Base-by-base conservation (phyloP, 2,888 invertebrate species). In the Trichopoda pennipes region DNA sequence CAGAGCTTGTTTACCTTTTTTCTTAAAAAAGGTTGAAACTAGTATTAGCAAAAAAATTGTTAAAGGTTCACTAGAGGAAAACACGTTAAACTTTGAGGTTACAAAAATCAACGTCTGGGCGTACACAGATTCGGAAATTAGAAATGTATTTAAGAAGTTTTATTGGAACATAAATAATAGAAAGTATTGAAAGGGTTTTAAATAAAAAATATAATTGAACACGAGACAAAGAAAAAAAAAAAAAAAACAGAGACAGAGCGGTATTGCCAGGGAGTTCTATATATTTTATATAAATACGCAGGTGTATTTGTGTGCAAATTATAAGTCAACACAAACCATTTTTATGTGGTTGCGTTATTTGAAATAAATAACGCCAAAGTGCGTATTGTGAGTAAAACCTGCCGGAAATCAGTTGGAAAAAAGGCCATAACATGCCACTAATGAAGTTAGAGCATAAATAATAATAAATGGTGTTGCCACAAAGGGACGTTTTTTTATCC, bases 91-190 rank as follows among this genome's bases (percentile, higher is more conserved):
- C 66, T 66, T 60, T 8, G 12, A 42, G 72, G 53, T 60, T 51
- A 51, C 55, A 66, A 68, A 61, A 55, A 47, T 73, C 12, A n/a
- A n/a, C 55, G 66, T 73, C 79, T 73, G 73, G 72, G 38, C 56
- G 23, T 47, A 44, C 49, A 8, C 47, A 17, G 44, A 14, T 38
- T 16, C 44, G 68, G 66, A 79, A 61, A 79, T 79, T 79, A 73
- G 73, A 55, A 73, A 73, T 78, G 73, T 66, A 32, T 66, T 51
- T 17, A 72, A 42, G 32, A 73, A 79, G 72, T 79, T 79, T 61
- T 68, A 79, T 79, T 79, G 47, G 55, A 51, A 16, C 53, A 42
- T 85, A 87, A 85, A 87, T 85, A 86, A 75, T 7, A 58, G 16
- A 23, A 53, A 44, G 55, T 6, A 51, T 35, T 66, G 23, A 60